Evolutionary conservation across 2,113 vertebrate species (phyloP).

Genomic region (Talpa occidentalis): DNA sequence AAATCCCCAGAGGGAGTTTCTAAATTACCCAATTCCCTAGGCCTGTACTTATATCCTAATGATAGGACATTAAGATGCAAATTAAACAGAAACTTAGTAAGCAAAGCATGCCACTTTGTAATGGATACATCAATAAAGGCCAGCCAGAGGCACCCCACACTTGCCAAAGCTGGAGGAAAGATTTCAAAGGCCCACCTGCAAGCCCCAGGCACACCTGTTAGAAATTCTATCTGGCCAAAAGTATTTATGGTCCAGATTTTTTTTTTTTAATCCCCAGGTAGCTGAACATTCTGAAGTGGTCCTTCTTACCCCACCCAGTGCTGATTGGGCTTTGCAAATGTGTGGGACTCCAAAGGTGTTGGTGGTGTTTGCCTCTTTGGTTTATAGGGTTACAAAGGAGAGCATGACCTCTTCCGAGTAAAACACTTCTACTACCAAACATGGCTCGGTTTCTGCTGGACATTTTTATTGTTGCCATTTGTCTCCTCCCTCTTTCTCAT

Average conservation of each 20-base stretch:
- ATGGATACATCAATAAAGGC: slow-evolving; percentile 73
- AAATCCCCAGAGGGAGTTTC: slow-evolving; percentile 59
- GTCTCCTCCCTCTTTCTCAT: background rate
- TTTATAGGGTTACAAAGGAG: background rate
- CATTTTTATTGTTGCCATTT: background rate
- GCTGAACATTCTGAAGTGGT: background rate
- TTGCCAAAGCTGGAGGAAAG: slow-evolving; percentile 1
- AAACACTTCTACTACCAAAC: background rate
- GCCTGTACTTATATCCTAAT: slow-evolving; percentile 76
- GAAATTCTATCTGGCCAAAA: background rate
- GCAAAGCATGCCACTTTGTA: slow-evolving; percentile 78
- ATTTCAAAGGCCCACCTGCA: slow-evolving; percentile 69
- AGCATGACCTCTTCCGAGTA: fast-evolving
- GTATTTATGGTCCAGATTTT: background rate
- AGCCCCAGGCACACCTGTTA: slow-evolving; percentile 27
- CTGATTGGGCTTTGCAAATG: background rate
- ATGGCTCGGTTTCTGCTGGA: background rate
- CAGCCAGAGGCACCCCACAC: background rate
- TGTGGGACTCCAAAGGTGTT: background rate
- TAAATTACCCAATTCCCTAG: slow-evolving; percentile 70
- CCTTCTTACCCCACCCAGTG: background rate
- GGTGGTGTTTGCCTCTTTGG: background rate
- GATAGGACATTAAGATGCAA: slow-evolving; percentile 82
- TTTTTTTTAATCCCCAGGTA: background rate
- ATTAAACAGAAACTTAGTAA: slow-evolving; percentile 80